Percentiles rank a stretch among this genome's conserved stretches.
These are phyloP conservation scores for Horisme vitalbata DNA, from an alignment of 2,888 invertebrate genomes.

Conservation along the genomic window DNA sequence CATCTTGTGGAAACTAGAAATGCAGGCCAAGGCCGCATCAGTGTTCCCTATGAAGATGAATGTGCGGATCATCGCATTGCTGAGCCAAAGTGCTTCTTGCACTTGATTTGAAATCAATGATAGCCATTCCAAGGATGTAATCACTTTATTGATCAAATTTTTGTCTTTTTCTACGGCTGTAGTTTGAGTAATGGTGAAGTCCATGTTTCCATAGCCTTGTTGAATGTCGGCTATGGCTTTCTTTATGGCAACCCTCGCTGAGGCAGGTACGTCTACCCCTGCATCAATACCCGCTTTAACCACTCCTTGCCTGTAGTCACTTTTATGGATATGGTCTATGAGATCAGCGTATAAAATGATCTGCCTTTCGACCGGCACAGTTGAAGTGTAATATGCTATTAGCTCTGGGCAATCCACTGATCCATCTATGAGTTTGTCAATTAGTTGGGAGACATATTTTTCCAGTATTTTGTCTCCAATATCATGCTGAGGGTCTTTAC, in stretches of 20 bases:
- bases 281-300: slow-evolving; percentile 88
- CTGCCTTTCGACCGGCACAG: slow-evolving; percentile 84
- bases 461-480: slow-evolving; percentile 89
- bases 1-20: slow-evolving; percentile 68
- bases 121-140: slow-evolving; percentile 91
- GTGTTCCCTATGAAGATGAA: slow-evolving; percentile 92
- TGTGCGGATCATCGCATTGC: slow-evolving; percentile 93
- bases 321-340: slow-evolving; percentile 85
- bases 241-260: slow-evolving; percentile 93
- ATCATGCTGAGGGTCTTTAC: slow-evolving; percentile 87
- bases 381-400: slow-evolving; percentile 93
- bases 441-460: slow-evolving; percentile 87
- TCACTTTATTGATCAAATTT: slow-evolving; percentile 64
- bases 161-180: slow-evolving; percentile 84
- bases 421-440: slow-evolving; percentile 76
- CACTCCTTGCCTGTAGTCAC: slow-evolving; percentile 85
- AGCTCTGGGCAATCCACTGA: slow-evolving; percentile 87
- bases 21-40: slow-evolving; percentile 90
- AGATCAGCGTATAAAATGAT: slow-evolving; percentile 86
- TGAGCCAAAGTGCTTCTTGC: slow-evolving; percentile 91
- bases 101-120: slow-evolving; percentile 90
- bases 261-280: slow-evolving; percentile 91
- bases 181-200: slow-evolving; percentile 84
- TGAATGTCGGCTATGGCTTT: slow-evolving; percentile 81
- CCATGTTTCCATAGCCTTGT: slow-evolving; percentile 73